Conservation (phyloP, 2,113 vertebrate species). For the Ahaetulla prasina region DNA sequence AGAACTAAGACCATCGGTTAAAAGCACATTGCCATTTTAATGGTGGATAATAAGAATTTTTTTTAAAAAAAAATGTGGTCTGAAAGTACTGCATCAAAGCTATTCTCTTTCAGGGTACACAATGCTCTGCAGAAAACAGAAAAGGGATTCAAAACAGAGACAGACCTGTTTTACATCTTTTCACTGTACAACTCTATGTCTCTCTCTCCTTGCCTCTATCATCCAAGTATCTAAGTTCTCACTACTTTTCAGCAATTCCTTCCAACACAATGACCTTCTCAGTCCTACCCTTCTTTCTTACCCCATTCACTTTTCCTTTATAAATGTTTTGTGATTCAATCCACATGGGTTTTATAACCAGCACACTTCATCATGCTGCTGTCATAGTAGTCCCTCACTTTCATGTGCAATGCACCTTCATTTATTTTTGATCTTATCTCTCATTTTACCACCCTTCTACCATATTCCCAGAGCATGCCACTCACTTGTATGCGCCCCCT, state of each 20-base stretch:
- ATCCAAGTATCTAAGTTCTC: not conserved
- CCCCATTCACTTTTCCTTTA: not conserved
- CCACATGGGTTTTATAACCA: not conserved
- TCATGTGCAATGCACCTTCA: not conserved
- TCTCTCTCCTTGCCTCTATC: not conserved
- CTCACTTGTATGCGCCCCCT: not conserved
- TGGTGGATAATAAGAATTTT: not conserved
- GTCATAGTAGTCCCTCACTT: not conserved
- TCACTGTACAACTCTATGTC: not conserved
- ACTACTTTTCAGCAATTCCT: not conserved
- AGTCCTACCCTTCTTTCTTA: not conserved
- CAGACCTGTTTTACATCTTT: not conserved
- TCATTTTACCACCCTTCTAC: not conserved
- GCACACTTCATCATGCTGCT: not conserved
- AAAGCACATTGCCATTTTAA: not conserved
- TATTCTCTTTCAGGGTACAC: not conserved
- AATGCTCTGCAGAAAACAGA: not conserved
- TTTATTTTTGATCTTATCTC: not conserved
- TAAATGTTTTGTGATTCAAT: not conserved
- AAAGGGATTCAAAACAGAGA: not conserved
- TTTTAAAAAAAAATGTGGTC: not conserved
- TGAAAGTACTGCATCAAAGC: not conserved
- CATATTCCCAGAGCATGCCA: not conserved
- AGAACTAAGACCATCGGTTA: not conserved
- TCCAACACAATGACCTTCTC: not conserved